Percentiles rank a stretch among this genome's conserved stretches.
Conservation (phyloP, 2,888 invertebrate species). For the Pilophorus perplexus region DNA sequence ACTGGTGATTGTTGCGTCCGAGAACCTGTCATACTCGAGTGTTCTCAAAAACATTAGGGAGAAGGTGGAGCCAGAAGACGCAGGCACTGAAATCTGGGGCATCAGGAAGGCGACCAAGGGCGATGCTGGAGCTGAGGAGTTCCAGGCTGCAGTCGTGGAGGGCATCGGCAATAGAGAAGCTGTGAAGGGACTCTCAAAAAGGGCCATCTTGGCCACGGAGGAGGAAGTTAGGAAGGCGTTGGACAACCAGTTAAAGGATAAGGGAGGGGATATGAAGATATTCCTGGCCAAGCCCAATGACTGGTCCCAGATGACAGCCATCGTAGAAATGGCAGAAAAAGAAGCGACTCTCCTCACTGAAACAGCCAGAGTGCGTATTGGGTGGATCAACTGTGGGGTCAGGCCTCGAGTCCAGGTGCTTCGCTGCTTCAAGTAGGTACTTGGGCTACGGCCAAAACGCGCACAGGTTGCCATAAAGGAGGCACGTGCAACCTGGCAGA, state of each 20-base stretch:
- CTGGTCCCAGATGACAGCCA: background rate
- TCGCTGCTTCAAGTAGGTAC: too few relatives aligned
- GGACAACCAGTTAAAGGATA: too few relatives aligned
- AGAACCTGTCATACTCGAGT: conserved; percentile 1
- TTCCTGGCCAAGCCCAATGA: background rate
- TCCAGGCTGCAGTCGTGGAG: background rate
- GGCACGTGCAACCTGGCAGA: too few relatives aligned
- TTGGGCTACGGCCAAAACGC: too few relatives aligned
- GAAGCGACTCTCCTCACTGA: too few relatives aligned
- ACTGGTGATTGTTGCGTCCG: background rate
- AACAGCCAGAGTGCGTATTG: background rate
- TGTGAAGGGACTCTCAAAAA: too few relatives aligned
- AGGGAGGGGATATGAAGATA: too few relatives aligned
- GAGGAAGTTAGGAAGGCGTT: too few relatives aligned
- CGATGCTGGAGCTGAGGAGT: background rate
- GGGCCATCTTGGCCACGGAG: too few relatives aligned
- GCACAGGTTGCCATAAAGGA: too few relatives aligned
- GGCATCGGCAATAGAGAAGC: background rate
- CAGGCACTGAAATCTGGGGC: conserved; percentile 5
- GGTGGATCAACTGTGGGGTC: background rate
- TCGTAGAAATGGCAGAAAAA: background rate
- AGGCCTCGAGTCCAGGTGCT: background rate
- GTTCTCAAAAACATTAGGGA: conserved; percentile 17
- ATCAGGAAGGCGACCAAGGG: conserved; percentile 8
- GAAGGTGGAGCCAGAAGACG: conserved; percentile 7